Conservation (phyloP, 2,888 invertebrate genomes). For the Hypomecis punctinalis region DNA sequence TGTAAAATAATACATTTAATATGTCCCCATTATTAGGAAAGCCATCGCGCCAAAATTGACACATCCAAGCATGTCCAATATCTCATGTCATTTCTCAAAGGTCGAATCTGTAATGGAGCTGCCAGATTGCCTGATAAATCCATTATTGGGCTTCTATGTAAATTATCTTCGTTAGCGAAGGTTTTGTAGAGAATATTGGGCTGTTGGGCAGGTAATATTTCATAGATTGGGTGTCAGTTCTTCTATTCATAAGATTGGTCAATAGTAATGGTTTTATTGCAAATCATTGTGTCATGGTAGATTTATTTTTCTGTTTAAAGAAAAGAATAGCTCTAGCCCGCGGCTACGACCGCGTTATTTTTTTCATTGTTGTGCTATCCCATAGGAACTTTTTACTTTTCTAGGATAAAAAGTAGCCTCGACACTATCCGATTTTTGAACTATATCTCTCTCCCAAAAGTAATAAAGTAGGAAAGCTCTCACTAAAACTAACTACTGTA, state of each 20-base stretch:
- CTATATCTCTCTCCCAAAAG: no score
- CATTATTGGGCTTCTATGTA: constrained; percentile 28
- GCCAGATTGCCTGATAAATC: constrained; percentile 9
- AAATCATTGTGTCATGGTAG: background rate
- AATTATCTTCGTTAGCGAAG: constrained; percentile 14
- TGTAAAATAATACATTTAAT: background rate
- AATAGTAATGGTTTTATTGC: background rate
- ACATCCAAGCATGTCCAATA: background rate
- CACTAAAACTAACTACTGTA: no score
- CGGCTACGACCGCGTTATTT: no score
- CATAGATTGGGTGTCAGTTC: background rate
- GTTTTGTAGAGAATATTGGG: constrained; percentile 10
- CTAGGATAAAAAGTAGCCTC: no score
- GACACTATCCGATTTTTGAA: no score
- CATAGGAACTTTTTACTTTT: no score
- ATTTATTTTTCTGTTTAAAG: no score
- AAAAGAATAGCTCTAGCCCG: no score
- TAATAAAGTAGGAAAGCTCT: no score
- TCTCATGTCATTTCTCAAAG: constrained; percentile 3
- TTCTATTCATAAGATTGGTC: background rate
- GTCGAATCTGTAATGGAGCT: constrained; percentile 3
- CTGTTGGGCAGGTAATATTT: background rate
- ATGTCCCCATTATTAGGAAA: constrained; percentile 3
- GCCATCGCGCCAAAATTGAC: background rate
- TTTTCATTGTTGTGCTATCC: no score